Evolutionary conservation across 2,888 invertebrate genomes (phyloP).

Genomic region (Nycteola revayana): DNA sequence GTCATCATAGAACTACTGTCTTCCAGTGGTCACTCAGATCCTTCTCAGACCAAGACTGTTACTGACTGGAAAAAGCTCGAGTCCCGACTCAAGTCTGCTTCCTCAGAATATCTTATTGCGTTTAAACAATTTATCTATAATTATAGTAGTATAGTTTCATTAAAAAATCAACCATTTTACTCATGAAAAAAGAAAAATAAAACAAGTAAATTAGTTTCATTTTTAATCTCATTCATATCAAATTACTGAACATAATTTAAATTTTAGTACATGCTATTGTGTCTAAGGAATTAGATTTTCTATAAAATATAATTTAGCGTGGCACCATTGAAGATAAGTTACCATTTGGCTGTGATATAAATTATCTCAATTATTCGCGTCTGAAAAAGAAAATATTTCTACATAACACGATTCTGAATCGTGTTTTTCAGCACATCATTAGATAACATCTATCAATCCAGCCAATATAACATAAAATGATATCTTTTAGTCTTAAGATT

Average conservation of each 20-base stretch:
- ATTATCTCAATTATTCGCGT: slow-evolving; percentile 56
- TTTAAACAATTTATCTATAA: too few species aligned
- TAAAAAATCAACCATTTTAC: too few species aligned
- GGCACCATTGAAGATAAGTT: slow-evolving; percentile 65
- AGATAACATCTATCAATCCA: slow-evolving; percentile 44
- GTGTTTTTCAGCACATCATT: slow-evolving; percentile 48
- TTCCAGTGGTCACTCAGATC: too few species aligned
- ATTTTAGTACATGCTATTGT: slow-evolving; percentile 61
- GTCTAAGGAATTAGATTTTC: slow-evolving; percentile 62
- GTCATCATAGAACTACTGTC: too few species aligned
- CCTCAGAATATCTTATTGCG: too few species aligned
- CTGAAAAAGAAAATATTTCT: slow-evolving; percentile 48
- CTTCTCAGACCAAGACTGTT: too few species aligned
- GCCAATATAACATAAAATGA: slow-evolving; percentile 57
- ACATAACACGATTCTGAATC: slow-evolving; percentile 68
- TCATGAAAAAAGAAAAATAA: too few species aligned
- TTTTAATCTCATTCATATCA: slow-evolving; percentile 79
- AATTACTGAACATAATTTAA: slow-evolving; percentile 78
- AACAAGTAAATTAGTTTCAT: slow-evolving; percentile 40
- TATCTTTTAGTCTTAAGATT: slow-evolving; percentile 56
- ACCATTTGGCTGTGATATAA: slow-evolving; percentile 48
- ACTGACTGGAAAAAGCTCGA: too few species aligned
- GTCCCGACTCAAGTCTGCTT: too few species aligned
- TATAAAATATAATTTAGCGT: slow-evolving; percentile 72
- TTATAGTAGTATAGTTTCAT: too few species aligned